phyloP scores from a whole-genome alignment of 2,888 invertebrate species.

The Drosophila multiciliata region DNA sequence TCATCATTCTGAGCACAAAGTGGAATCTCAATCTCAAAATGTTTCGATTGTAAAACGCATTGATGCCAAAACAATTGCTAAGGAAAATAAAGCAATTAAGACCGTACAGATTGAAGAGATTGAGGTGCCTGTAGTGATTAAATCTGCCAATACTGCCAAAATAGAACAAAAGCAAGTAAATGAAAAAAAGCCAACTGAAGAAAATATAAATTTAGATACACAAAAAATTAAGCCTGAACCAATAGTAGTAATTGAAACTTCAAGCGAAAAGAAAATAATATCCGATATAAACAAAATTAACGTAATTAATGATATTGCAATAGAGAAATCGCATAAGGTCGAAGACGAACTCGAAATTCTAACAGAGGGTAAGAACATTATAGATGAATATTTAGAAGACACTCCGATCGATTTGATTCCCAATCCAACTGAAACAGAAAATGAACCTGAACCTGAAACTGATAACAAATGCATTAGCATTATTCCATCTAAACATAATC shows the following conservation, averaged over 20 bases:
- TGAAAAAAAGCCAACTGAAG: background rate
- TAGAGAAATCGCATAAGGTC: slow-evolving; percentile 38
- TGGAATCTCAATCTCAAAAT: slow-evolving; percentile 2
- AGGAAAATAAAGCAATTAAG: slow-evolving; percentile 4
- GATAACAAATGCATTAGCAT: slow-evolving; percentile 26
- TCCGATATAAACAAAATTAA: slow-evolving; percentile 8
- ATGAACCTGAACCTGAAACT: slow-evolving; percentile 20
- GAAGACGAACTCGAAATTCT: slow-evolving; percentile 33
- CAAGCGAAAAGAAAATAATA: background rate
- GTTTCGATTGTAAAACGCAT: background rate
- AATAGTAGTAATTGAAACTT: background rate
- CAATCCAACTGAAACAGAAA: slow-evolving; percentile 17
- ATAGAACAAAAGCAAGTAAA: background rate
- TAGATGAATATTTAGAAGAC: slow-evolving; percentile 32
- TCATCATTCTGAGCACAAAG: slow-evolving; percentile 15
- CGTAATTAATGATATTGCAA: slow-evolving; percentile 11
- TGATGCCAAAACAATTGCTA: background rate
- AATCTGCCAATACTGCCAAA: slow-evolving; percentile 1
- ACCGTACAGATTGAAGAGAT: slow-evolving; percentile 4
- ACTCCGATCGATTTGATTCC: slow-evolving; percentile 43
- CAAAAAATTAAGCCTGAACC: background rate
- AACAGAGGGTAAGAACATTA: slow-evolving; percentile 55
- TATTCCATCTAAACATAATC: slow-evolving; percentile 58
- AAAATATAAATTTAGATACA: background rate
- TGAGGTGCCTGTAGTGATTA: background rate